Conservation (phyloP, 2,113 vertebrate species). For the Kobus ellipsiprymnus region DNA sequence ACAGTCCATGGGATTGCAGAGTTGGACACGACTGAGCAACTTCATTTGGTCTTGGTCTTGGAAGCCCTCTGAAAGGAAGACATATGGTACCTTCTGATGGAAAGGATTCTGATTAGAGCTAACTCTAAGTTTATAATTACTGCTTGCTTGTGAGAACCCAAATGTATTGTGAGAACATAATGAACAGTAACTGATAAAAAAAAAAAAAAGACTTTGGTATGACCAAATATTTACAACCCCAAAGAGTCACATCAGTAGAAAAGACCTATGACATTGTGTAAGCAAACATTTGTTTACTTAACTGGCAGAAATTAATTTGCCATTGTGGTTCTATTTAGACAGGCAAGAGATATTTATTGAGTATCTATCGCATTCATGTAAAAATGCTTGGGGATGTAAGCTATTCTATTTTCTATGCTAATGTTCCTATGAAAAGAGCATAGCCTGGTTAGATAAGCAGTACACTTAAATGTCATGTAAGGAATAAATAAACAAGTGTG, state of each 20-base stretch:
- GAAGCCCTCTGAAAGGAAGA: not conserved
- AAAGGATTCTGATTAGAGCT: not conserved
- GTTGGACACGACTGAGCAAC: accelerated
- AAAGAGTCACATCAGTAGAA: not conserved
- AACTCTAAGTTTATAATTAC: not conserved
- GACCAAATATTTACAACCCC: not conserved
- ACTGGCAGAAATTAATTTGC: not conserved
- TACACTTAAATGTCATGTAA: not conserved
- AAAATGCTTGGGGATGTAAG: not conserved
- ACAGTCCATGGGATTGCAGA: no score
- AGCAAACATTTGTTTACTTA: not conserved
- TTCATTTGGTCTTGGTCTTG: no score
- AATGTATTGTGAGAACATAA: not conserved
- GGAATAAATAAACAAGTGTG: not conserved
- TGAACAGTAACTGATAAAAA: not conserved
- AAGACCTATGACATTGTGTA: not conserved
- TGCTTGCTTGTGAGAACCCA: not conserved
- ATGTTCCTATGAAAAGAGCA: not conserved
- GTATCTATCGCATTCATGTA: not conserved
- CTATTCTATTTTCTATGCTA: not conserved
- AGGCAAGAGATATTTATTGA: not conserved
- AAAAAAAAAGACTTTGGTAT: not conserved
- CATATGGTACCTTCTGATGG: not conserved
- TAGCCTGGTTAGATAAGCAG: not conserved
- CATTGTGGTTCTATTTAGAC: not conserved